Evolutionary conservation across 2,113 vertebrate species (phyloP).

Genomic region (Grus americana): DNA sequence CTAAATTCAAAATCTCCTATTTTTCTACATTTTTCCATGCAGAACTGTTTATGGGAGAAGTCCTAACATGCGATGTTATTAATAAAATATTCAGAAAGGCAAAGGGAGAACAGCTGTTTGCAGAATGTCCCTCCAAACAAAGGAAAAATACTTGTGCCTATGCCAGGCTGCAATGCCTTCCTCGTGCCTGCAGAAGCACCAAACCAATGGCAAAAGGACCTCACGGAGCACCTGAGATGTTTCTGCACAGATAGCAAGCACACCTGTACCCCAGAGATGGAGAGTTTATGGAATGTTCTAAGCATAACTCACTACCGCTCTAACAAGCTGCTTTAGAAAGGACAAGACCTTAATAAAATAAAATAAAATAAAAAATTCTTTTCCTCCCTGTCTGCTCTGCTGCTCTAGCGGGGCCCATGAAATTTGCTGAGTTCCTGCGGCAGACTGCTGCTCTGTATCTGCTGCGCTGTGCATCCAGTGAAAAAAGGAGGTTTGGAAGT

Average conservation of each 20-base stretch:
- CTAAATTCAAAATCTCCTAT: neutral
- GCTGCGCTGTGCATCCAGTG: neutral
- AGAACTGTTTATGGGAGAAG: neutral
- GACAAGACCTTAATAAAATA: neutral
- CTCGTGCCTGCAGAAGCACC: neutral
- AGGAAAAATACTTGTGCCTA: neutral
- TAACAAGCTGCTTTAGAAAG: neutral
- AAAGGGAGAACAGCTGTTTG: neutral
- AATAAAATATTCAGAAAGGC: neutral
- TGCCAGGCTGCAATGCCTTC: neutral
- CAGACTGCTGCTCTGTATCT: neutral
- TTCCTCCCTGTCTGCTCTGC: neutral
- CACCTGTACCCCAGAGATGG: neutral
- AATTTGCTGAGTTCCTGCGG: neutral
- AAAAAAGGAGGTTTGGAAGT: neutral
- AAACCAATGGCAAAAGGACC: neutral
- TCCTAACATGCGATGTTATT: neutral
- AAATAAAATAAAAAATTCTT: neutral
- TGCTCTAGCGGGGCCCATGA: neutral
- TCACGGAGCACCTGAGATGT: neutral
- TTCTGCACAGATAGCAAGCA: neutral
- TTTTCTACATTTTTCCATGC: neutral
- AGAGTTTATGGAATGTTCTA: neutral
- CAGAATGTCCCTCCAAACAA: neutral
- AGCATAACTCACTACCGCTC: neutral